phyloP scores from a whole-genome alignment of 2,888 invertebrate genomes.

The Trissoscelio sp. region DNA sequence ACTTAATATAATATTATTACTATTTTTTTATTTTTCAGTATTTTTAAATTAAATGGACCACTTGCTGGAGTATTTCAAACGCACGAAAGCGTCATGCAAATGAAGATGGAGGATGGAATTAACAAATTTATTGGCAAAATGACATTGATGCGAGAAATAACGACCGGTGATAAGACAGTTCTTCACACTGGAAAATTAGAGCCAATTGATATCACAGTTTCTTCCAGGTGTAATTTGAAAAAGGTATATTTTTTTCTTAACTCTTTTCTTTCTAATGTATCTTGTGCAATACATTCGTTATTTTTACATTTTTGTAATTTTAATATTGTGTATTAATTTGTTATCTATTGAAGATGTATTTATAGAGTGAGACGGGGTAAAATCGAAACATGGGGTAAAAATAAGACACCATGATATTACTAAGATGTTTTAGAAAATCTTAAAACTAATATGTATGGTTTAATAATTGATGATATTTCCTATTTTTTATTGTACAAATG shows the following conservation, averaged over 20 bases:
- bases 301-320: no score
- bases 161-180: conserved; percentile 84
- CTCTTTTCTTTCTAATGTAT: background rate
- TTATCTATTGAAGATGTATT: no score
- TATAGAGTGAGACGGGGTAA: no score
- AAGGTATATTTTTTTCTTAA: conserved; percentile 86
- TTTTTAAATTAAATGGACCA: conserved; percentile 85
- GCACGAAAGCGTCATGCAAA: conserved; percentile 82
- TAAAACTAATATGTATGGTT: no score
- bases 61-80: conserved; percentile 83
- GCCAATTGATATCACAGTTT: conserved; percentile 90
- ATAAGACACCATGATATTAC: no score
- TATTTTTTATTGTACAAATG: no score
- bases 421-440: no score
- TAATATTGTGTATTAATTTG: no score
- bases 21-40: conserved; percentile 80
- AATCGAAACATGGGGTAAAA: no score
- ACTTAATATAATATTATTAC: no score
- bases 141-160: conserved; percentile 89
- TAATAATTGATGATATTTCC: no score
- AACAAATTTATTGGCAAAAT: conserved; percentile 87
- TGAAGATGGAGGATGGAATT: conserved; percentile 90
- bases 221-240: conserved; percentile 93
- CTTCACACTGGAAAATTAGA: conserved; percentile 89
- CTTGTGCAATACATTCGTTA: no score